Evolutionary conservation across 2,113 vertebrate genomes (phyloP).

Genomic region (Sorex fumeus): DNA sequence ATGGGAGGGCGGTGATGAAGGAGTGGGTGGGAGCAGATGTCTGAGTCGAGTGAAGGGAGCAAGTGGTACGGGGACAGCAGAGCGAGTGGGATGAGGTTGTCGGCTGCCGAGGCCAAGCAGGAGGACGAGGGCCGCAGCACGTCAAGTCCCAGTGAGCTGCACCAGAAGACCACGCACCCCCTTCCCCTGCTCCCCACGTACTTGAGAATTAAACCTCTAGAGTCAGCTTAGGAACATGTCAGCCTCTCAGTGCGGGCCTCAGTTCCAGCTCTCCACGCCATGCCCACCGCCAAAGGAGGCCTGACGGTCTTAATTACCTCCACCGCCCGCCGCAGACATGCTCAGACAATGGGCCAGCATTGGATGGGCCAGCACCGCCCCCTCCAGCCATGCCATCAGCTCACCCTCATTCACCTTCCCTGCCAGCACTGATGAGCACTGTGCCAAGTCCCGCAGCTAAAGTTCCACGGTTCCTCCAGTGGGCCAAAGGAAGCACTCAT

Average conservation of each 20-base stretch:
- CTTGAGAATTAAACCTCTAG: background rate
- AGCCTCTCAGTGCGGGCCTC: background rate
- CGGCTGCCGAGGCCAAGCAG: background rate
- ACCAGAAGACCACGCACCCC: background rate
- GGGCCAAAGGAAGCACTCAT: background rate
- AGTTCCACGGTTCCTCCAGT: background rate
- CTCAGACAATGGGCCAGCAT: background rate
- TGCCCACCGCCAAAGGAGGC: background rate
- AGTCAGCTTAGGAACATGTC: background rate
- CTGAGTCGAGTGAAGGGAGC: constrained; percentile 60
- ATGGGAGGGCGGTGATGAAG: constrained; percentile 56
- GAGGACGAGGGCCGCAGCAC: constrained; percentile 5
- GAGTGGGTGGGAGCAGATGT: constrained; percentile 82
- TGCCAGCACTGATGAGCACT: background rate
- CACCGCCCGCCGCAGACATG: background rate
- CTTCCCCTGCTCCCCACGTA: background rate
- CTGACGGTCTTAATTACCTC: background rate
- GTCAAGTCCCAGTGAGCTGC: background rate
- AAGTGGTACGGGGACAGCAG: constrained; percentile 2
- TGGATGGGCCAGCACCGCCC: rapidly evolving
- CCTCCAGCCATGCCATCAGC: rapidly evolving
- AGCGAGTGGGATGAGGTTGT: constrained; percentile 44
- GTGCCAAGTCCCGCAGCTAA: background rate
- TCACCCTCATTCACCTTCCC: background rate
- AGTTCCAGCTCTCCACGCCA: too few species aligned